Conservation (phyloP, 2,113 vertebrate species). For the Parotia lawesii region DNA sequence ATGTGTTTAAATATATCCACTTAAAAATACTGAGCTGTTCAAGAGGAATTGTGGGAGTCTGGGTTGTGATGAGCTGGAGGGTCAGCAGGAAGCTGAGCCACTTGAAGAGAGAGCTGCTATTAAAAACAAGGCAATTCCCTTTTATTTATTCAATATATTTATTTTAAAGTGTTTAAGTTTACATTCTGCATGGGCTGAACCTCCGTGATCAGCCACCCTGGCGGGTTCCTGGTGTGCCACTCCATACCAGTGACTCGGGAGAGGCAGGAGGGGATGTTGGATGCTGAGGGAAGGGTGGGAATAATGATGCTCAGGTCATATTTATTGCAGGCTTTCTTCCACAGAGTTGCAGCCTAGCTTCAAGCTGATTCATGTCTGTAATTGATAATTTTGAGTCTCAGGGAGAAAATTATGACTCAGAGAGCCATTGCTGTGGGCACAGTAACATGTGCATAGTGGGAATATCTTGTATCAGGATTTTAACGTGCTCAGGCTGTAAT, state of each 20-base stretch:
- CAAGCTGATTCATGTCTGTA: background rate
- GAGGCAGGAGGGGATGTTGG: background rate
- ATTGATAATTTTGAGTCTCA: background rate
- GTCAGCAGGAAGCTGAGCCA: background rate
- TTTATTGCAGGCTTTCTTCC: background rate
- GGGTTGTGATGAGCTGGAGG: background rate
- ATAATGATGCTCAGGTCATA: background rate
- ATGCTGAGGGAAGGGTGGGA: background rate
- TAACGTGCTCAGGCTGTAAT: background rate
- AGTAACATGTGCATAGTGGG: background rate
- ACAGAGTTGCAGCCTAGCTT: background rate
- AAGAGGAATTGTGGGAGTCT: background rate
- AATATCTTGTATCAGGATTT: conserved; percentile 2
- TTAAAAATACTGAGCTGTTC: background rate
- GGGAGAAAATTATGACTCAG: background rate
- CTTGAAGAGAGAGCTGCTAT: background rate
- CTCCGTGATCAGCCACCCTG: background rate
- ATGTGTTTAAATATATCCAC: background rate
- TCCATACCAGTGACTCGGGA: background rate
- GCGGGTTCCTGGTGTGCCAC: background rate
- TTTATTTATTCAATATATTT: background rate
- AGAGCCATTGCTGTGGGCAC: background rate
- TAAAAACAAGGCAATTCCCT: background rate
- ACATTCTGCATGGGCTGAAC: background rate
- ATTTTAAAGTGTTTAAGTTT: background rate